Percentiles rank a stretch among this genome's conserved stretches.
phyloP scores from a whole-genome alignment of 2,797 vertebrate species.

The Tragopan temminckii region DNA sequence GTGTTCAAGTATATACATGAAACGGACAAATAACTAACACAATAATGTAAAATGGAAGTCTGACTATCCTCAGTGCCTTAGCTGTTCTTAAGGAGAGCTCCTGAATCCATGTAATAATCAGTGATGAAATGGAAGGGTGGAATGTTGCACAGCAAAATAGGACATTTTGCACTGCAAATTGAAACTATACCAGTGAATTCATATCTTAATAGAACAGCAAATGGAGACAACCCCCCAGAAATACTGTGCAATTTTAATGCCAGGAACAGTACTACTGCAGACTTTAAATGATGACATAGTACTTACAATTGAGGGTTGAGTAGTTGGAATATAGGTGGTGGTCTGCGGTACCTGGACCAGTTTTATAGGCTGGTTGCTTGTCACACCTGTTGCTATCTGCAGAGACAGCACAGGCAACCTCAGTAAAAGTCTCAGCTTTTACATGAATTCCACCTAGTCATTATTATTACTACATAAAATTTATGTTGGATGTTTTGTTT shows the following conservation, averaged over 20 bases:
- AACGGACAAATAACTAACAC: background rate
- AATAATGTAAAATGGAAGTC: background rate
- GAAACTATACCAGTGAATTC: conserved; percentile 71
- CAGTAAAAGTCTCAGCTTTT: conserved; percentile 74
- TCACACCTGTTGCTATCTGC: conserved; percentile 83
- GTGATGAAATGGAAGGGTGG: conserved; percentile 39
- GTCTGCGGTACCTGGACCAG: conserved; percentile 78
- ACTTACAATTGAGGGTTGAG: conserved; percentile 83
- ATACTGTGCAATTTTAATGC: conserved; percentile 55
- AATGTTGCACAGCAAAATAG: conserved; percentile 74
- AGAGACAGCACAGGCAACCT: conserved; percentile 82
- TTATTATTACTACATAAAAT: conserved; percentile 8
- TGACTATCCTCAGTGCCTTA: conserved; percentile 13
- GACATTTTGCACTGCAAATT: conserved; percentile 64
- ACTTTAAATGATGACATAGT: conserved; percentile 40
- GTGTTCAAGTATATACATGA: conserved; percentile 54
- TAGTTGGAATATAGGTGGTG: conserved; percentile 80
- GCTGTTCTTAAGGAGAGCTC: background rate
- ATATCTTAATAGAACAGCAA: conserved; percentile 56
- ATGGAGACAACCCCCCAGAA: conserved; percentile 61
- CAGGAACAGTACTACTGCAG: conserved; percentile 62
- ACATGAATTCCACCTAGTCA: conserved; percentile 70
- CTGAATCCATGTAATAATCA: background rate
- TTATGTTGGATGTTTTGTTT: conserved; percentile 7
- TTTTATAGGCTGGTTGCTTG: conserved; percentile 80